phyloP scores from a whole-genome alignment of 35 echinoderm and acorn worm species.

The Eucidaris tribuloides region DNA sequence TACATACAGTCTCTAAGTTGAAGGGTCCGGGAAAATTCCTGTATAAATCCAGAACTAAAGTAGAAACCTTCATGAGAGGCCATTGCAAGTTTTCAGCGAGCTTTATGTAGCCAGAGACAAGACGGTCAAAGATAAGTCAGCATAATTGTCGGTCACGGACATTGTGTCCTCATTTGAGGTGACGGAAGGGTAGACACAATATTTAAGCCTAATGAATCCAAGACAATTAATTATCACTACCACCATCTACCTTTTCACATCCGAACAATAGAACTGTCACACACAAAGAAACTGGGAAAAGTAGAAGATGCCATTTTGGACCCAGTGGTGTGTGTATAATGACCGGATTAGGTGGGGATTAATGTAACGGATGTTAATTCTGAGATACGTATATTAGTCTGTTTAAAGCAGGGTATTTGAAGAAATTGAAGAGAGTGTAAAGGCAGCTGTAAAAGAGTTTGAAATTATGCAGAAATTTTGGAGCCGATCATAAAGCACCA shows the following conservation, averaged over 20 bases:
- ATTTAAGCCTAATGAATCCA: conserved; percentile 15
- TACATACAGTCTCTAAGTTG: too few relatives aligned
- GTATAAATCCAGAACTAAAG: too few relatives aligned
- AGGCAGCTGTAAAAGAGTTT: not conserved
- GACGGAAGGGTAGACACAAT: not conserved
- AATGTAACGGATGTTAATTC: not conserved
- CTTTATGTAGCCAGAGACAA: too few relatives aligned
- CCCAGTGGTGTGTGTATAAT: not conserved
- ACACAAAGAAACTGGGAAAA: conserved; percentile 20
- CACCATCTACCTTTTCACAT: conserved; percentile 4
- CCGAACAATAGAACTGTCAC: conserved; percentile 30
- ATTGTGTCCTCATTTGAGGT: conserved; percentile 6
- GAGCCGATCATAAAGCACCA: not conserved
- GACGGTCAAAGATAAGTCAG: not conserved
- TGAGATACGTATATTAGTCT: not conserved
- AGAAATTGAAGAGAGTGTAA: not conserved
- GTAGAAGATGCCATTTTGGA: not conserved
- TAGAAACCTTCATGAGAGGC: too few relatives aligned
- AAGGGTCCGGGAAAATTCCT: too few relatives aligned
- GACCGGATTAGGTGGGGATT: not conserved
- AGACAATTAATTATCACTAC: conserved; percentile 31
- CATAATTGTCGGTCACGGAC: not conserved
- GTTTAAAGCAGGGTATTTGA: not conserved
- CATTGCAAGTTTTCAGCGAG: too few relatives aligned
- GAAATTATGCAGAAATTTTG: not conserved